Conservation (phyloP, 2,113 vertebrate species). For the Scolopax mira region DNA sequence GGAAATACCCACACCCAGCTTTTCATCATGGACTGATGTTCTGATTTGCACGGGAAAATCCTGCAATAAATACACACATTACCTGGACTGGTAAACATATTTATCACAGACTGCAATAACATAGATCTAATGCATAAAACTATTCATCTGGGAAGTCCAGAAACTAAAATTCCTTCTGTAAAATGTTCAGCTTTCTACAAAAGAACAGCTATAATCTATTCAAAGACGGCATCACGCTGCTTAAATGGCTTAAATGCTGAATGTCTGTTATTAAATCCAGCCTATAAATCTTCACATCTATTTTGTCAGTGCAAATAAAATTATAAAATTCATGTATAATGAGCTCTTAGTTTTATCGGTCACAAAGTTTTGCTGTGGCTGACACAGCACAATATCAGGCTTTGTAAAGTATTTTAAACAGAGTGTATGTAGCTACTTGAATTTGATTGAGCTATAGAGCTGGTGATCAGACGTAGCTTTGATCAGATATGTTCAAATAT, state of each 20-base stretch:
- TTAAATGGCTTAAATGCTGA: neutral
- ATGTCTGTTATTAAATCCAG: neutral
- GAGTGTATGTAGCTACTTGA: neutral
- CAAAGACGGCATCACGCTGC: neutral
- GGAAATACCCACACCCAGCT: neutral
- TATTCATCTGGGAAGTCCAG: rapidly evolving
- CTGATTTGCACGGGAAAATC: neutral
- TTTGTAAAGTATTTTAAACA: neutral
- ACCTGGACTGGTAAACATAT: neutral
- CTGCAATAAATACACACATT: neutral
- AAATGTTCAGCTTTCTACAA: neutral
- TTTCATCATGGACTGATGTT: rapidly evolving
- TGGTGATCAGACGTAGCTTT: neutral
- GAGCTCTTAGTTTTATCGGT: neutral
- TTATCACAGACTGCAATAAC: neutral
- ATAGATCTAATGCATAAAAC: neutral
- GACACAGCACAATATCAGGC: neutral
- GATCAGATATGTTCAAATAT: neutral
- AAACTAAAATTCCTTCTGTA: neutral
- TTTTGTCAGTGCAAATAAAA: neutral
- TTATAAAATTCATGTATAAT: neutral
- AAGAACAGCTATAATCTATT: neutral
- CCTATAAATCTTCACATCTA: neutral
- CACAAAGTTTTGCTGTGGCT: neutral
- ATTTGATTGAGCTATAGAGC: neutral